Conservation (phyloP, 2,797 vertebrate genomes). For the Cirrhinus mrigala region DNA sequence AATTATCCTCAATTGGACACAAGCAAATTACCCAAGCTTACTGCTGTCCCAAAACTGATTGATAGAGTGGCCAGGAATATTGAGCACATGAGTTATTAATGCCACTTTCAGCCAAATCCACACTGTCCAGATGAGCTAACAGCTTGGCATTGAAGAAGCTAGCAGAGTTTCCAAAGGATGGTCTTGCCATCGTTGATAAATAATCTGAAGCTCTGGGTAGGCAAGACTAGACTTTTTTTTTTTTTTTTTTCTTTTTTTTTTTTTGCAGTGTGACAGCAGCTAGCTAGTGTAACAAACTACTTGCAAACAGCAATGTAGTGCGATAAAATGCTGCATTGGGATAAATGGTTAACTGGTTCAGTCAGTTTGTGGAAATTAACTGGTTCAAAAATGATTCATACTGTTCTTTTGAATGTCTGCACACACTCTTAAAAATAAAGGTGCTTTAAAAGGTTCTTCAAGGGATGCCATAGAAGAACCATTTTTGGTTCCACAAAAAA, state of each 20-base stretch:
- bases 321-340: background rate
- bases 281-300: background rate
- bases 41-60: slow-evolving; percentile 44
- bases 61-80: slow-evolving; percentile 44
- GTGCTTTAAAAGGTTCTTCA: no score
- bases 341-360: background rate
- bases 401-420: background rate
- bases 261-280: background rate
- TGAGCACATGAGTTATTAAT: slow-evolving; percentile 51
- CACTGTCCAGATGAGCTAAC: slow-evolving; percentile 31
- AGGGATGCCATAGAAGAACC: no score
- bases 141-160: background rate
- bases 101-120: slow-evolving; percentile 29
- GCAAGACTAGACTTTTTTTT: background rate
- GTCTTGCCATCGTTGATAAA: slow-evolving; percentile 6
- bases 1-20: slow-evolving; percentile 55
- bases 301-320: background rate
- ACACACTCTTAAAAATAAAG: no score
- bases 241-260: slow-evolving; percentile 3
- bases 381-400: background rate
- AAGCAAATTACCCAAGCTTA: slow-evolving; percentile 57
- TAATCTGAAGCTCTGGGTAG: background rate
- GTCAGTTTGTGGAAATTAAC: background rate
- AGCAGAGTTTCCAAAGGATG: slow-evolving; percentile 1
- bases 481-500: no score